Conservation (phyloP, 2,113 vertebrate genomes). For the Phaethornis superciliosus region DNA sequence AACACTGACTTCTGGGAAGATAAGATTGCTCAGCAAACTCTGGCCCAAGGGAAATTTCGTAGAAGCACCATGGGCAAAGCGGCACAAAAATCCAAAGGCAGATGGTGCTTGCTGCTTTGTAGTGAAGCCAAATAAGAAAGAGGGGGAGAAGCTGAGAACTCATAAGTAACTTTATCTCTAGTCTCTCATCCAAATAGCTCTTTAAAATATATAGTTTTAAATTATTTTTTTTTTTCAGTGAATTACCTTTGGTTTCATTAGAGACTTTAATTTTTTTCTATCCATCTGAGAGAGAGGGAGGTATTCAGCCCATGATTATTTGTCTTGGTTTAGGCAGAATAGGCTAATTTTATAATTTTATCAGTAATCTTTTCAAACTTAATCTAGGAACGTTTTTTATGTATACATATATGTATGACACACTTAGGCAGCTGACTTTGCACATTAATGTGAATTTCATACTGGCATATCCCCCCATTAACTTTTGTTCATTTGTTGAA, state of each 20-base stretch:
- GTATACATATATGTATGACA: neutral
- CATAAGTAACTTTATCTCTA: slow-evolving; percentile 1
- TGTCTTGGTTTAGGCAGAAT: neutral
- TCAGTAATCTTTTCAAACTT: neutral
- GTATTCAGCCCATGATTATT: neutral
- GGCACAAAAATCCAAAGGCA: slow-evolving; percentile 26
- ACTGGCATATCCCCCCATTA: neutral
- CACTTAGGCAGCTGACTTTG: neutral
- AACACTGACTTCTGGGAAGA: neutral
- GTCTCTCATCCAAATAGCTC: neutral
- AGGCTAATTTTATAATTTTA: neutral
- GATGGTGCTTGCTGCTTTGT: slow-evolving; percentile 28
- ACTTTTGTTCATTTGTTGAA: neutral
- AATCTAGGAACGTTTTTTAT: neutral
- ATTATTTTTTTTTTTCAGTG: neutral
- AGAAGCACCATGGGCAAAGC: slow-evolving; percentile 7
- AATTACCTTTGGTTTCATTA: neutral
- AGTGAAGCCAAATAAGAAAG: slow-evolving; percentile 40
- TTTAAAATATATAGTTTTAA: neutral
- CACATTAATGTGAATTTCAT: neutral
- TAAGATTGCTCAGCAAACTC: slow-evolving; percentile 34
- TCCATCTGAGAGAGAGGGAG: neutral
- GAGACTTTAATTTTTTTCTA: neutral
- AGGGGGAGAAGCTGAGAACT: neutral
- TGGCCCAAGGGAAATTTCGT: slow-evolving; percentile 34